Evolutionary conservation across 2,113 vertebrate species (phyloP).

Genomic region (Conger conger): DNA sequence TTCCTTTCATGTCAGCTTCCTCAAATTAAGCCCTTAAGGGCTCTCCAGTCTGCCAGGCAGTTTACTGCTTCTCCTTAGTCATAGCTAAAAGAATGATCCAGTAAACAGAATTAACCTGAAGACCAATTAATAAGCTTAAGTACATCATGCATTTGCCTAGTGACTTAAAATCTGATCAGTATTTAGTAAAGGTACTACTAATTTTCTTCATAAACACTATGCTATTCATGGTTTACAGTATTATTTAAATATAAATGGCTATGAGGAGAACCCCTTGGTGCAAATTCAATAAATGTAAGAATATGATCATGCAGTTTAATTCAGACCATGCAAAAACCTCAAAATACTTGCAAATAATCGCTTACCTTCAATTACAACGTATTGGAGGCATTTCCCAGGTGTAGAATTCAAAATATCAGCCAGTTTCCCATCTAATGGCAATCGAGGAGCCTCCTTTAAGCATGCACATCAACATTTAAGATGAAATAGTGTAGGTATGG

Average conservation of each 20-base stretch:
- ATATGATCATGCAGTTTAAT: not conserved
- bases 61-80: not conserved
- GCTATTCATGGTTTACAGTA: no score
- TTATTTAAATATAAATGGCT: not conserved
- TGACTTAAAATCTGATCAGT: no score
- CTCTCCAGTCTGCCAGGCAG: not conserved
- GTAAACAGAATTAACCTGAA: not conserved
- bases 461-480: constrained; percentile 21
- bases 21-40: not conserved
- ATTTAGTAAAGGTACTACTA: no score
- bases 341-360: not conserved
- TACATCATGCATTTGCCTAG: no score
- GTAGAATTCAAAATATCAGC: constrained; percentile 66
- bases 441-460: constrained; percentile 75
- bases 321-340: not conserved
- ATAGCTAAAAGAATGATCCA: not conserved
- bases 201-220: no score
- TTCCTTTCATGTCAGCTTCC: no score
- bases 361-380: constrained; percentile 82
- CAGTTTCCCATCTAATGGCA: constrained; percentile 69
- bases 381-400: constrained; percentile 74
- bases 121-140: not conserved
- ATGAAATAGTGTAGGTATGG: not conserved
- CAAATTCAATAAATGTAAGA: no score
- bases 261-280: not conserved